Evolutionary conservation across 2,888 invertebrate genomes (phyloP).

Genomic region (Aphodius sticticus): DNA sequence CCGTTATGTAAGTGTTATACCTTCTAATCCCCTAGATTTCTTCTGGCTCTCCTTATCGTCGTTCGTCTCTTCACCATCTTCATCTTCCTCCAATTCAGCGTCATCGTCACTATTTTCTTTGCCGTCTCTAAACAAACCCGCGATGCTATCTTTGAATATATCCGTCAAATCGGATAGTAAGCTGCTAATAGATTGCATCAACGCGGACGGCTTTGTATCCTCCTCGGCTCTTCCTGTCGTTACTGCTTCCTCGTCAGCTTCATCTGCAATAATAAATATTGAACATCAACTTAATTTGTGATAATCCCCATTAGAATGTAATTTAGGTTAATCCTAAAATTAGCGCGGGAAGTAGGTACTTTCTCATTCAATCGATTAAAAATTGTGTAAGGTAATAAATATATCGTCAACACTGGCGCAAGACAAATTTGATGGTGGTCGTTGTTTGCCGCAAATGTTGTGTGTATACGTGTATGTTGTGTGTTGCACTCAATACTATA

Average conservation of each 20-base stretch:
- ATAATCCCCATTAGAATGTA: background rate
- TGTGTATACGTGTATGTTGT: too few species aligned
- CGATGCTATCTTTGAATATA: slow-evolving; percentile 53
- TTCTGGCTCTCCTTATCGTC: slow-evolving; percentile 31
- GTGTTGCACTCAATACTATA: too few species aligned
- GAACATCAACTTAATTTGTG: background rate
- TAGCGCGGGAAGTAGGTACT: background rate
- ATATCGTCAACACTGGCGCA: background rate
- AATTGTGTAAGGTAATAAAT: background rate
- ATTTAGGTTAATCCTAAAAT: slow-evolving; percentile 12
- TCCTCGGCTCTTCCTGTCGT: slow-evolving; percentile 47
- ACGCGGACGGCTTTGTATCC: slow-evolving; percentile 48
- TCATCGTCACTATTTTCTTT: slow-evolving; percentile 46
- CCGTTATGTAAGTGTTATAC: background rate
- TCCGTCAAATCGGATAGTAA: slow-evolving; percentile 53
- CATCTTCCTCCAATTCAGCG: slow-evolving; percentile 47
- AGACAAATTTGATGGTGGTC: too few species aligned
- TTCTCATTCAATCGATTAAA: background rate
- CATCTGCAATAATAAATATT: slow-evolving; percentile 48
- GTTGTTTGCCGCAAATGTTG: too few species aligned
- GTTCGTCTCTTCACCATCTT: slow-evolving; percentile 42
- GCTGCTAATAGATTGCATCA: slow-evolving; percentile 51
- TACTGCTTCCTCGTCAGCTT: slow-evolving; percentile 51
- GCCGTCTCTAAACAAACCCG: slow-evolving; percentile 51
- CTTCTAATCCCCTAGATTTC: slow-evolving; percentile 32